phyloP scores from a whole-genome alignment of 2,888 invertebrate species.

The Drosophila setosimentum region DNA sequence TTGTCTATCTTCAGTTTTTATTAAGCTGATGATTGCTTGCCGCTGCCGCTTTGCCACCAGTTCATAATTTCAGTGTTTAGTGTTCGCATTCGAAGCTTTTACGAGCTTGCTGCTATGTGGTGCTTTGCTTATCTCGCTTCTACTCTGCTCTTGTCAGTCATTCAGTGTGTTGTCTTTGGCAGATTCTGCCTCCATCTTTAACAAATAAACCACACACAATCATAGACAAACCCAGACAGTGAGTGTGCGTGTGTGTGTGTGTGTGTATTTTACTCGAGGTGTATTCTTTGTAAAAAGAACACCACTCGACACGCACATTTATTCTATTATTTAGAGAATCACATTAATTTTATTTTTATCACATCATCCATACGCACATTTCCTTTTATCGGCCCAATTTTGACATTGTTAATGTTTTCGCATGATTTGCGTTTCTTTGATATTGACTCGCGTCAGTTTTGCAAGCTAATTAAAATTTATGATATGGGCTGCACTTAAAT shows the following conservation, averaged over 20 bases:
- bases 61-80: conserved; percentile 56
- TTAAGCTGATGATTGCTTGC: conserved; percentile 27
- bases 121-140: conserved; percentile 45
- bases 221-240: background rate
- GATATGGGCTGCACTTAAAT: conserved; percentile 17
- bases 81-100: conserved; percentile 49
- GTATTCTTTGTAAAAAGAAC: conserved; percentile 1
- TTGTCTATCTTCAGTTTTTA: conserved; percentile 22
- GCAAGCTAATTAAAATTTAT: conserved; percentile 28
- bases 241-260: background rate
- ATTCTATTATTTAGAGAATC: conserved; percentile 30
- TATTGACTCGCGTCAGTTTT: conserved; percentile 12
- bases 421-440: conserved; percentile 37
- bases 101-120: conserved; percentile 27
- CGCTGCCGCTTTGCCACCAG: conserved; percentile 21
- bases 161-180: background rate
- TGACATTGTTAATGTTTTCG: conserved; percentile 25
- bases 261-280: background rate
- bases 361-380: conserved; percentile 23
- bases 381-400: conserved; percentile 13
- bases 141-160: conserved; percentile 13
- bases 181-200: background rate
- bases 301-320: conserved; percentile 7
- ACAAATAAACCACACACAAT: conserved; percentile 41
- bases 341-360: conserved; percentile 2